Conservation (phyloP, 2,888 invertebrate species). For the Lissocephala sabroskyi region DNA sequence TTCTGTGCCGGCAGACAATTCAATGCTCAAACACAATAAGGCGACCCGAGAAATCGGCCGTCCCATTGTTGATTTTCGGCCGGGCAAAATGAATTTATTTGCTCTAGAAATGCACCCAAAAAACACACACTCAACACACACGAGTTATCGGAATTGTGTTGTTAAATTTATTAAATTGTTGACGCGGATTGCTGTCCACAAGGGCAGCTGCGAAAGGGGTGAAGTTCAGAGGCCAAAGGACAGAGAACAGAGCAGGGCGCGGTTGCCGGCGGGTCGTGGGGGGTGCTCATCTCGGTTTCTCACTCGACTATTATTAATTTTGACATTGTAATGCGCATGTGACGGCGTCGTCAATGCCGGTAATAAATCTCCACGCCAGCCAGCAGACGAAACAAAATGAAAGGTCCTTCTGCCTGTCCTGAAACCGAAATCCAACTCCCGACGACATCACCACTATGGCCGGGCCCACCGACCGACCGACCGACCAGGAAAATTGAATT, state of each 20-base stretch:
- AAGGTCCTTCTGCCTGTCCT: not conserved
- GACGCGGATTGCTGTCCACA: conserved; percentile 1
- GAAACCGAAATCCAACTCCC: conserved; percentile 15
- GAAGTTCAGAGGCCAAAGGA: conserved; percentile 19
- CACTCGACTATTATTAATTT: conserved; percentile 57
- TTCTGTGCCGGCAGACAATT: conserved; percentile 28
- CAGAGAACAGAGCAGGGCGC: no score
- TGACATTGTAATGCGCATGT: conserved; percentile 36
- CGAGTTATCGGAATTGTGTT: conserved; percentile 9
- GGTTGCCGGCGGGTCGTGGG: no score
- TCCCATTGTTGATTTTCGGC: conserved; percentile 8
- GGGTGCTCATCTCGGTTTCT: not conserved
- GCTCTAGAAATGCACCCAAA: conserved; percentile 44
- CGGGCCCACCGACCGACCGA: not conserved
- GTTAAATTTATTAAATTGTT: conserved; percentile 20
- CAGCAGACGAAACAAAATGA: not conserved
- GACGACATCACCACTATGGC: conserved; percentile 12
- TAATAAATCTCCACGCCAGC: conserved; percentile 46
- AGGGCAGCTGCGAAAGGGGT: conserved; percentile 32
- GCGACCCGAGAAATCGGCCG: conserved; percentile 11
- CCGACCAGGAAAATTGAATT: conserved; percentile 22
- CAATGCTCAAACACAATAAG: conserved; percentile 35
- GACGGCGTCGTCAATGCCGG: conserved; percentile 36
- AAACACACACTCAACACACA: no score
- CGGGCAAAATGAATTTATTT: conserved; percentile 46